Conservation (phyloP, 1,140 invertebrate genomes). For the Sinella curviseta region DNA sequence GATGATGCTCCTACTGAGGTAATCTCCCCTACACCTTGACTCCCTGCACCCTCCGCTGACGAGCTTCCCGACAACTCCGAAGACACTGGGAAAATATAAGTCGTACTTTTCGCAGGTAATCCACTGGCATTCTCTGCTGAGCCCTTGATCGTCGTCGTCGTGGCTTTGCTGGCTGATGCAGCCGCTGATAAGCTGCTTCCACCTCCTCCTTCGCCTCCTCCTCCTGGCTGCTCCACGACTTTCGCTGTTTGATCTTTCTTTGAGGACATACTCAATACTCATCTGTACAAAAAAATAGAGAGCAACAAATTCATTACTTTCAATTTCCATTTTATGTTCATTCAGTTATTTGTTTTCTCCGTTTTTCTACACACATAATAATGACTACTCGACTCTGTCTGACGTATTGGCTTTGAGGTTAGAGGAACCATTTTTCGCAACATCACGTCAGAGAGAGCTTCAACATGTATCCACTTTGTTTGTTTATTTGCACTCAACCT, state of each 20-base stretch:
- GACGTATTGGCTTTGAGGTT: too few species aligned
- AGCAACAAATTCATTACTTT: neutral
- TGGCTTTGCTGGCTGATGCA: neutral
- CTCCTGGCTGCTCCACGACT: constrained; percentile 22
- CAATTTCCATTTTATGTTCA: too few species aligned
- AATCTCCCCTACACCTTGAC: neutral
- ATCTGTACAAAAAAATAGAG: constrained; percentile 37
- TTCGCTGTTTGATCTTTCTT: constrained; percentile 39
- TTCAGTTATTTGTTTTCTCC: too few species aligned
- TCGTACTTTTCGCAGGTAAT: constrained; percentile 21
- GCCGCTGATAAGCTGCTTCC: neutral
- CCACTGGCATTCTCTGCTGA: neutral
- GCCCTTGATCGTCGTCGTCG: neutral
- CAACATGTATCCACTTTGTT: too few species aligned
- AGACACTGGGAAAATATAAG: constrained; percentile 42
- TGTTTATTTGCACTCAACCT: too few species aligned
- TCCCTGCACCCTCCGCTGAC: neutral
- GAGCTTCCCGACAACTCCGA: neutral
- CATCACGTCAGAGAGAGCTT: too few species aligned
- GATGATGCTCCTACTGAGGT: neutral
- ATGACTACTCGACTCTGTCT: too few species aligned
- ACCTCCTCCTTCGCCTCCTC: neutral
- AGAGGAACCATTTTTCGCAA: too few species aligned
- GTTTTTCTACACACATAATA: too few species aligned
- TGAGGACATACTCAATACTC: constrained; percentile 46